A percentile compares a stretch with the other conserved stretches of the same genome.
Conservation (phyloP, 2,797 vertebrate species). For the Urocyon cinereoargenteus region DNA sequence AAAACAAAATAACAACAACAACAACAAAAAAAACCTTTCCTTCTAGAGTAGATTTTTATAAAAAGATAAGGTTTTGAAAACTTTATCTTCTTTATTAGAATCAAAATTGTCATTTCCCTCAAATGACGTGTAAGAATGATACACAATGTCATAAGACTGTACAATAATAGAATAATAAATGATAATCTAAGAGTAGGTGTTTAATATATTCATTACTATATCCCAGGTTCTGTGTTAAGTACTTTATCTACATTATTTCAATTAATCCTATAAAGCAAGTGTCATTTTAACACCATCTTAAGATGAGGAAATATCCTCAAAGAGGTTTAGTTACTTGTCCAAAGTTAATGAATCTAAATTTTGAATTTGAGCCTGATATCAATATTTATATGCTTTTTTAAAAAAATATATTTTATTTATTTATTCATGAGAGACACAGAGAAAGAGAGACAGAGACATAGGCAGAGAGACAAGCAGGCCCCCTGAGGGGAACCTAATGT, state of each 20-base stretch:
- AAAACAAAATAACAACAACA: neutral
- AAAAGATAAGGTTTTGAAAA: neutral
- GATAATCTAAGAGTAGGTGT: neutral
- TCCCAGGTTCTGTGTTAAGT: neutral
- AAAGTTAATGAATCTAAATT: neutral
- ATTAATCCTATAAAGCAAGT: neutral
- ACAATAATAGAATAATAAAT: neutral
- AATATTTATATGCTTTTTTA: neutral
- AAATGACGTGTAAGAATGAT: neutral
- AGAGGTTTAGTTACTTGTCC: neutral
- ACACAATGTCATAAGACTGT: neutral
- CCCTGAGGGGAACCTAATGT: too few relatives aligned
- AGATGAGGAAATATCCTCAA: neutral
- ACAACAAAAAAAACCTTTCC: constrained; percentile 3
- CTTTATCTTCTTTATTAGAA: constrained; percentile 15
- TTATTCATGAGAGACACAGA: too few relatives aligned
- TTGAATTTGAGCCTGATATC: neutral
- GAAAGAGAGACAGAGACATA: too few relatives aligned
- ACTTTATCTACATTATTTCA: constrained; percentile 16
- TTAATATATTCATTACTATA: neutral
- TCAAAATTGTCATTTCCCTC: neutral
- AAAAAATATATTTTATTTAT: neutral
- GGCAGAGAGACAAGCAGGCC: too few relatives aligned
- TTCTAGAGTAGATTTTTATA: neutral
- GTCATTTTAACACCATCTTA: neutral